Evolutionary conservation across 2,797 vertebrate species (phyloP).

Genomic region (Carapus acus): DNA sequence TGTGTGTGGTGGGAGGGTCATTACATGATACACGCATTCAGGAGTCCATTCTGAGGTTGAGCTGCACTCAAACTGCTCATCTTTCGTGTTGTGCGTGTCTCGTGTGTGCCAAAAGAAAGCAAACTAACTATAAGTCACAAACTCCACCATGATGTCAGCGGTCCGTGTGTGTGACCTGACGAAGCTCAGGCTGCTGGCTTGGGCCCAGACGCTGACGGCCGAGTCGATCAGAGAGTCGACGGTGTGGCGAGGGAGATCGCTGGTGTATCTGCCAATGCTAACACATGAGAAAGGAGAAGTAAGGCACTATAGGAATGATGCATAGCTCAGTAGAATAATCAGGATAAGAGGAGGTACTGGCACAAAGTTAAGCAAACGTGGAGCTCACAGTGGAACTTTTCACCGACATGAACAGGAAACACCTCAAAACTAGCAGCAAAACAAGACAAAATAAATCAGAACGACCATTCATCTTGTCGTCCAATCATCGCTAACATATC

Average conservation of each 20-base stretch:
- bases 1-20: not conserved
- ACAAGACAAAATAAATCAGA: no score
- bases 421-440: no score
- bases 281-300: slow-evolving; percentile 17
- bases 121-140: slow-evolving; percentile 64
- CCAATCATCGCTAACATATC: no score
- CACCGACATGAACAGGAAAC: no score
- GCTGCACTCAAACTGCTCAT: not conserved
- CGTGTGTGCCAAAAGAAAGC: slow-evolving; percentile 4
- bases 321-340: no score
- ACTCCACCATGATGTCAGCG: slow-evolving; percentile 71
- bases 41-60: not conserved
- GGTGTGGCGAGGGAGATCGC: slow-evolving; percentile 61
- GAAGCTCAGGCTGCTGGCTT: slow-evolving; percentile 65
- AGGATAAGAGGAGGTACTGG: no score
- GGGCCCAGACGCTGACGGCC: slow-evolving; percentile 65
- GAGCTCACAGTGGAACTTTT: no score
- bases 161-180: slow-evolving; percentile 52
- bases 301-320: no score
- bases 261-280: slow-evolving; percentile 65
- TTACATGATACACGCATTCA: not conserved
- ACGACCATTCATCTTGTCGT: no score
- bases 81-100: not conserved
- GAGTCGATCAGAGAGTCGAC: slow-evolving; percentile 68
- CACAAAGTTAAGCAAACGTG: no score